A percentile compares a stretch with the other conserved stretches of the same genome.
Conservation (phyloP, 1,140 invertebrate species). For the Leptinotarsa texana region DNA sequence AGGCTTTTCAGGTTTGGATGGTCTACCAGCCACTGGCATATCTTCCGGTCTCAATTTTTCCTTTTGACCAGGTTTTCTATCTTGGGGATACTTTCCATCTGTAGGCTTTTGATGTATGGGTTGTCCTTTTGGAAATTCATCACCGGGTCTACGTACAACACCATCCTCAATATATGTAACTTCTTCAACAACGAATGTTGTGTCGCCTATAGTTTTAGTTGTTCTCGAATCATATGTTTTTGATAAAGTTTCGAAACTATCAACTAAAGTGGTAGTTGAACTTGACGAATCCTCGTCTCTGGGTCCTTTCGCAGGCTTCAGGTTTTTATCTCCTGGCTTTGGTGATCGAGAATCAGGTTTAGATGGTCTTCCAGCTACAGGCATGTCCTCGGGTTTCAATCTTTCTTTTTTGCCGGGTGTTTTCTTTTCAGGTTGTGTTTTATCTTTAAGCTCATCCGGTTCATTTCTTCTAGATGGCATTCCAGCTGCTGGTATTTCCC, state of each 20-base stretch:
- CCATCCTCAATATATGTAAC: background rate
- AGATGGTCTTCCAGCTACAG: constrained; percentile 21
- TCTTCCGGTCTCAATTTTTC: constrained; percentile 11
- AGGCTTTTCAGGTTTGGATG: background rate
- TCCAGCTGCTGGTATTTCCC: constrained; percentile 20
- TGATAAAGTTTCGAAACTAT: background rate
- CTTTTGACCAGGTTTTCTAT: background rate
- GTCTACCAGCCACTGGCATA: background rate
- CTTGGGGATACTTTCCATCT: background rate
- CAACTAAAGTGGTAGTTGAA: background rate
- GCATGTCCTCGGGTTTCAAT: constrained; percentile 17
- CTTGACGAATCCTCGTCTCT: background rate
- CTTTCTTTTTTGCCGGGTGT: constrained; percentile 57
- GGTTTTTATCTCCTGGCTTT: constrained; percentile 1
- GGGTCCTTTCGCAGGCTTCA: background rate
- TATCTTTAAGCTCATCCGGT: background rate
- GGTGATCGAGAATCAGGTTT: background rate
- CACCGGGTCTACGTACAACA: background rate
- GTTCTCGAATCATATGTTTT: background rate
- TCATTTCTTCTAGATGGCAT: background rate
- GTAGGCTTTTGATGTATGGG: background rate
- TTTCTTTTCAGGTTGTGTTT: constrained; percentile 29
- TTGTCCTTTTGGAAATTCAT: background rate
- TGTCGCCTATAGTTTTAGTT: background rate
- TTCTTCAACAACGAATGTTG: background rate